Conservation (phyloP, 2,888 invertebrate genomes). For the Mycalesis mineus region DNA sequence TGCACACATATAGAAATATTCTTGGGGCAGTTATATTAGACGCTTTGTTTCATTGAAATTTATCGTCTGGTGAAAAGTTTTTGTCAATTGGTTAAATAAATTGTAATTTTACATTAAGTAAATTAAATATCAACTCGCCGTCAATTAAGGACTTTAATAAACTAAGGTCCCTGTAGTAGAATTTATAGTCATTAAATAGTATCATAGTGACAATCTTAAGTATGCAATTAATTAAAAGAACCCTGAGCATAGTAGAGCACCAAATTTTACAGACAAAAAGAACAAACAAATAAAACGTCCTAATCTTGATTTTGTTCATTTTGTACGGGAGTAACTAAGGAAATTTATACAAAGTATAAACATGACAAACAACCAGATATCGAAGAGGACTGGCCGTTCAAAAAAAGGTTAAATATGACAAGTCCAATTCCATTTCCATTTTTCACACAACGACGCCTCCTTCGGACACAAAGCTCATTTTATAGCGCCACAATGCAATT, state of each 20-base stretch:
- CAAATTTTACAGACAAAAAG: not conserved
- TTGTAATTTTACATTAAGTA: too few species aligned
- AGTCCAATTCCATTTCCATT: slow-evolving; percentile 71
- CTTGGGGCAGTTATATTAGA: too few species aligned
- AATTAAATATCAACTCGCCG: too few species aligned
- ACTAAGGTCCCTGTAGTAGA: too few species aligned
- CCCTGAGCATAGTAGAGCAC: not conserved
- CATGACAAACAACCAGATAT: slow-evolving; percentile 1
- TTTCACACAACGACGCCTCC: slow-evolving; percentile 67
- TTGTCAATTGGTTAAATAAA: too few species aligned
- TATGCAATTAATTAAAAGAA: too few species aligned
- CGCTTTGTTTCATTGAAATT: too few species aligned
- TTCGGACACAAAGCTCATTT: slow-evolving; percentile 69
- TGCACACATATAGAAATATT: too few species aligned
- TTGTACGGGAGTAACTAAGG: not conserved
- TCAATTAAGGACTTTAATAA: too few species aligned
- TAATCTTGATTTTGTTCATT: not conserved
- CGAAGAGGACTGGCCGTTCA: slow-evolving; percentile 2
- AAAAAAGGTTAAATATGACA: slow-evolving; percentile 52
- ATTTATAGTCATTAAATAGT: too few species aligned
- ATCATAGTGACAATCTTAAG: too few species aligned
- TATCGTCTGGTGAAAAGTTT: too few species aligned
- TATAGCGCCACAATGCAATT: slow-evolving; percentile 72
- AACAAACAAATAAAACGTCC: not conserved
- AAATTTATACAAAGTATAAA: not conserved